A percentile compares a stretch with the other conserved stretches of the same genome.
Conservation (phyloP, 2,797 vertebrate species). For the Channa striata region DNA sequence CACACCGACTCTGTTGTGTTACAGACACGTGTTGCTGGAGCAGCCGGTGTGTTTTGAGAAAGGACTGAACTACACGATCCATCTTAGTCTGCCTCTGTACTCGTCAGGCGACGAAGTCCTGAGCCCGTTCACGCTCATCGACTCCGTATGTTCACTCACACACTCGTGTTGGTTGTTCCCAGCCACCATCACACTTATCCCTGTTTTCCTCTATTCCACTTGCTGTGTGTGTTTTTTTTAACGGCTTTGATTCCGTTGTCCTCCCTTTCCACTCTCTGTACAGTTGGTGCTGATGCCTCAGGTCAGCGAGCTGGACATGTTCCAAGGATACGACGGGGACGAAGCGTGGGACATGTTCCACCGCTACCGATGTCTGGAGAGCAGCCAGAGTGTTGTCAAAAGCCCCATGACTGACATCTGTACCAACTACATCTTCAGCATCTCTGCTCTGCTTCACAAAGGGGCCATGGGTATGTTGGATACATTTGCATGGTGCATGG, state of each 20-base stretch:
- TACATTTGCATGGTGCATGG: background rate
- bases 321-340: constrained; percentile 86
- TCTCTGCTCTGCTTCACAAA: constrained; percentile 93
- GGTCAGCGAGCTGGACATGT: constrained; percentile 92
- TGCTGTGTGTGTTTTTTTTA: constrained; percentile 6
- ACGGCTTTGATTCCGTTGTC: background rate
- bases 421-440: constrained; percentile 93
- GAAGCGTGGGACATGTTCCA: constrained; percentile 95
- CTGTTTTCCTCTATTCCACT: no score
- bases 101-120: constrained; percentile 81
- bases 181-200: no score
- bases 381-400: constrained; percentile 94
- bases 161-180: no score
- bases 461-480: constrained; percentile 86
- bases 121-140: constrained; percentile 92
- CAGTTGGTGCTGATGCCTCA: constrained; percentile 95
- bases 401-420: constrained; percentile 95
- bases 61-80: constrained; percentile 92
- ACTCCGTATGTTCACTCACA: constrained; percentile 82
- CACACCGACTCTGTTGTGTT: constrained; percentile 23
- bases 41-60: constrained; percentile 92
- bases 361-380: constrained; percentile 96
- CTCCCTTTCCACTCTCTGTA: background rate
- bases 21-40: constrained; percentile 89
- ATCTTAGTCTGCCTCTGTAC: constrained; percentile 89